Percentiles rank a stretch among this genome's conserved stretches.
phyloP scores from a whole-genome alignment of 23 tunicate species.

The Styela plicata region DNA sequence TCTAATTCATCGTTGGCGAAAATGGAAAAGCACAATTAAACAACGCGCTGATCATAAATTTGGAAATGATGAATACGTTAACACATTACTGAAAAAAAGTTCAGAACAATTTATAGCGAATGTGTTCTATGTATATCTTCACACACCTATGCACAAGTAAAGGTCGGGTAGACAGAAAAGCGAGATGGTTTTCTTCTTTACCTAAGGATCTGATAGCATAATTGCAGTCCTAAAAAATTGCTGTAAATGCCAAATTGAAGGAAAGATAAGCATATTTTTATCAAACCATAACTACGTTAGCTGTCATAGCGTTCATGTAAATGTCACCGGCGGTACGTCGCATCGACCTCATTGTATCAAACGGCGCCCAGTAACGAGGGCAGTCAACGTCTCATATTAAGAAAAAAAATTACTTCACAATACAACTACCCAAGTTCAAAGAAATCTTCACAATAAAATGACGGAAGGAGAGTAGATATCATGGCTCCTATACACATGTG shows the following conservation, averaged over 20 bases:
- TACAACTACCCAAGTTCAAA: neutral
- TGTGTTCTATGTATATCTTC: neutral
- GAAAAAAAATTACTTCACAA: neutral
- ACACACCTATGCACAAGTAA: neutral
- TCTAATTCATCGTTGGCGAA: neutral
- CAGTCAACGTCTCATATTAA: neutral
- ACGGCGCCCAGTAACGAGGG: neutral
- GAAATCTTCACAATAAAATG: neutral
- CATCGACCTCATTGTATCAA: neutral
- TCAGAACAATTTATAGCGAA: neutral
- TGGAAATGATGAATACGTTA: neutral
- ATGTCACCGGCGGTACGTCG: neutral
- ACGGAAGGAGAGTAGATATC: slow-evolving; percentile 16
- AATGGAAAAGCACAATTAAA: neutral
- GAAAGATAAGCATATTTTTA: neutral
- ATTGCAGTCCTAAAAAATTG: neutral
- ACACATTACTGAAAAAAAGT: neutral
- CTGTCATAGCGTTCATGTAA: neutral
- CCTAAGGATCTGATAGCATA: neutral
- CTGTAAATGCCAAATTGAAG: neutral
- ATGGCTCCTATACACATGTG: slow-evolving; percentile 16
- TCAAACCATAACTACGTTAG: neutral
- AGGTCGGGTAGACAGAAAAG: neutral
- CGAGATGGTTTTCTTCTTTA: neutral
- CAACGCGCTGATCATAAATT: neutral